Evolutionary conservation across 2,888 invertebrate species (phyloP).

Genomic region (Spisula subtruncata): DNA sequence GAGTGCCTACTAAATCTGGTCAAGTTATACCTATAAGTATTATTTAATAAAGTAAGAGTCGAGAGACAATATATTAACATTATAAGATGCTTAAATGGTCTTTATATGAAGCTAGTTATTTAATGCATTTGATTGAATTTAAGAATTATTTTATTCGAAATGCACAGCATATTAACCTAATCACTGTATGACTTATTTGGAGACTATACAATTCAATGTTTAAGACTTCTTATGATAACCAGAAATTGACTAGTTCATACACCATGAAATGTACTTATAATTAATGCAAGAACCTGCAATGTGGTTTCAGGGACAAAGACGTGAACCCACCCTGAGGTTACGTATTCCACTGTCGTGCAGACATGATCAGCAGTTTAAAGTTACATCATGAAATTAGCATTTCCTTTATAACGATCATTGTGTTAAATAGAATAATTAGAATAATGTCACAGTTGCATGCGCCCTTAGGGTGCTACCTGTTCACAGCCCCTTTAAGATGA

Average conservation of each 20-base stretch:
- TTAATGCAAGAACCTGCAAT: neutral
- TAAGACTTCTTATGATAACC: no score
- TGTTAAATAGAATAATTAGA: slow-evolving; percentile 11
- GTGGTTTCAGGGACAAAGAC: neutral
- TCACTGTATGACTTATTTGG: no score
- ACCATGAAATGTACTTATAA: no score
- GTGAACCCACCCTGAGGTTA: neutral
- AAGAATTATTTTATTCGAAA: no score
- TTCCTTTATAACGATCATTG: neutral
- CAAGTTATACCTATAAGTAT: no score
- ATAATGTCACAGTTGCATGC: slow-evolving; percentile 6
- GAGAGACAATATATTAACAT: no score
- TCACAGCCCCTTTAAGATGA: slow-evolving; percentile 13
- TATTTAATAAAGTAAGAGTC: no score
- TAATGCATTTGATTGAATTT: neutral
- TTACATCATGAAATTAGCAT: slow-evolving; percentile 5
- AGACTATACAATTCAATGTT: no score
- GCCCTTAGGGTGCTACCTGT: neutral
- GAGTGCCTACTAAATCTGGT: no score
- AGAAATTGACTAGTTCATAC: no score
- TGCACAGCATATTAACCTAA: no score
- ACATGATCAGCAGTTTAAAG: neutral
- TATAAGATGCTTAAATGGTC: no score
- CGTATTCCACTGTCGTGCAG: neutral
- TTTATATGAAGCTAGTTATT: neutral